Evolutionary conservation across 2,888 invertebrate genomes (phyloP), one percentile per base, ranked within the genome.

Genomic region (Ashinkailepas kermadecensis): DNA sequence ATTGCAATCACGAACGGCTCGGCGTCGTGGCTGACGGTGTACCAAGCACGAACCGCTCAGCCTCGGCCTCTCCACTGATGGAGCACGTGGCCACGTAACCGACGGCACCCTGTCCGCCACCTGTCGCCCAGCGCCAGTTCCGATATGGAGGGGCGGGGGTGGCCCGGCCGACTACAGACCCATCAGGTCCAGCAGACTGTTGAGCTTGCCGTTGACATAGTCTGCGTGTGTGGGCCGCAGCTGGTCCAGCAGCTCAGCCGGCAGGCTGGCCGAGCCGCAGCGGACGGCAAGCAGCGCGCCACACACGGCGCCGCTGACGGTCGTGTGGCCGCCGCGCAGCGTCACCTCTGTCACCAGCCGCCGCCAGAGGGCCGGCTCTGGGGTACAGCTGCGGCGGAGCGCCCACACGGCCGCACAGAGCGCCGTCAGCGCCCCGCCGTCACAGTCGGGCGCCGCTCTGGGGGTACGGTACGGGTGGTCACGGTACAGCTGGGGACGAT

Each of bases 281-380:
- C 78, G n/a, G 57, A 23, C 58, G 15, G n/a, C 78, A 23, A 78
- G 58, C 58, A 78, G 57, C 11, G 78, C 78, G 56, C 78, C 78
- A 23, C 57, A 57, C 78, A 78, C 7, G 12, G n/a, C 9, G 23
- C 78, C 78, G 10, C 23, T 7, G 10, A 78, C 78, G 57, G 23
- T 23, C 23, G 78, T 23, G 18, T 23, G 78, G n/a, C 78, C 78
- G n/a, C 78, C 78, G 18, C 6, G 57, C 57, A 78, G 78, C 10
- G 78, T 78, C 7, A 58, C 58, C 21, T n/a, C 9, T 8, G 57
- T 78, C 11, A 58, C 78, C 58, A 23, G 78, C 7, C 54, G 74
- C 13, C 74, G 39, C 74, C 74, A 74, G 74, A 12, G 18, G 74
- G 18, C 18, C 39, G 74, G 1, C 54, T 39, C 54, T 18, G 54